Evolutionary conservation across 2,888 invertebrate species (phyloP).

Genomic region (Hypercompe scribonia): DNA sequence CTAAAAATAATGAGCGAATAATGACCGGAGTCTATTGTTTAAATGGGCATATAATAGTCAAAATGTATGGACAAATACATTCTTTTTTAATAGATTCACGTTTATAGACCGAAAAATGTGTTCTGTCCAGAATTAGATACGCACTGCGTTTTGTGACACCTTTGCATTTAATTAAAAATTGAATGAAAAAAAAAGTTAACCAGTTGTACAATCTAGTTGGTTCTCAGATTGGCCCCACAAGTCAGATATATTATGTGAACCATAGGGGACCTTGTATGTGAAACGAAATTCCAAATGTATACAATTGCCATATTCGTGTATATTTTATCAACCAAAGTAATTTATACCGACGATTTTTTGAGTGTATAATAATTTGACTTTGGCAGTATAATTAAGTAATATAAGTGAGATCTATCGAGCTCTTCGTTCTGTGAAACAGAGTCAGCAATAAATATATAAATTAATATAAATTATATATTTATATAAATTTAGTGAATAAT

Average conservation of each 20-base stretch:
- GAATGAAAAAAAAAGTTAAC: neutral
- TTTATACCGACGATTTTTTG: constrained; percentile 39
- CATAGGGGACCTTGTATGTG: constrained; percentile 63
- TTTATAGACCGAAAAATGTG: neutral
- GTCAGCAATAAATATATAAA: constrained; percentile 80
- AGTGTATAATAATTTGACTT: constrained; percentile 50
- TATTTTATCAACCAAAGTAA: constrained; percentile 62
- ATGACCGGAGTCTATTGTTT: no score
- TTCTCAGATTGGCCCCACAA: constrained; percentile 31
- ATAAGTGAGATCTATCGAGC: constrained; percentile 81
- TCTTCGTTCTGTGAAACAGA: constrained; percentile 83
- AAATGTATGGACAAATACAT: neutral
- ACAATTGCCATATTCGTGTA: constrained; percentile 53
- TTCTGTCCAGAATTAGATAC: neutral
- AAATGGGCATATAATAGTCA: neutral
- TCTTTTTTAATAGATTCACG: neutral
- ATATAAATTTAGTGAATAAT: constrained; percentile 52
- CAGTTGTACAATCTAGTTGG: constrained; percentile 26
- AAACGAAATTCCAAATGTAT: constrained; percentile 51
- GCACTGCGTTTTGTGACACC: no score
- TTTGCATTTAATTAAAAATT: neutral
- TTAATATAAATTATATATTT: constrained; percentile 56
- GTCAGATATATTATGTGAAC: constrained; percentile 43
- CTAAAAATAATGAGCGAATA: neutral
- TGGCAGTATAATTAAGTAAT: constrained; percentile 68